Conservation (phyloP, 2,113 vertebrate species). For the Procavia capensis region DNA sequence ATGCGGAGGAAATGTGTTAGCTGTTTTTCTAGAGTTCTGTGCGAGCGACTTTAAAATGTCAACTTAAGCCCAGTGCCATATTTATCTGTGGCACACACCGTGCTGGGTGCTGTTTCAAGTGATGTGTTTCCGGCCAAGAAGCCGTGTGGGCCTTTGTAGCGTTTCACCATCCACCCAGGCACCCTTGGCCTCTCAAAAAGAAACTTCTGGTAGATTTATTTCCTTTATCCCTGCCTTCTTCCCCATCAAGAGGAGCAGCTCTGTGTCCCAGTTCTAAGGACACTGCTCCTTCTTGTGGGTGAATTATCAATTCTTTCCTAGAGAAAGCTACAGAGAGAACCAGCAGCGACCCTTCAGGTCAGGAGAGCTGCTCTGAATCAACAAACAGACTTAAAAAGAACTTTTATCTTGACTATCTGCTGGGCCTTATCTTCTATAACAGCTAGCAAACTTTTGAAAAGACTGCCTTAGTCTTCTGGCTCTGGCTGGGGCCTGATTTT, state of each 20-base stretch:
- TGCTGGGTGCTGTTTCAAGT: not conserved
- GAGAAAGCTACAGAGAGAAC: slow-evolving; percentile 20
- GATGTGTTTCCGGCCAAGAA: not conserved
- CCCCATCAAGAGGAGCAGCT: not conserved
- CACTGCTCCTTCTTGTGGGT: slow-evolving; percentile 23
- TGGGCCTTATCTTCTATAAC: not conserved
- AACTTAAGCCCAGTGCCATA: not conserved
- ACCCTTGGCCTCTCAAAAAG: slow-evolving; percentile 49
- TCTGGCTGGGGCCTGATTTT: not conserved
- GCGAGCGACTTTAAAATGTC: not conserved
- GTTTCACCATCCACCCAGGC: not conserved
- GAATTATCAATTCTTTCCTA: slow-evolving; percentile 37
- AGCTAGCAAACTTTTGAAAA: slow-evolving; percentile 29
- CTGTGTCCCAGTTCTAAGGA: not conserved
- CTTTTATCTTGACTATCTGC: slow-evolving; percentile 44
- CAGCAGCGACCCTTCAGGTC: not conserved
- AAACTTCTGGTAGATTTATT: slow-evolving; percentile 1
- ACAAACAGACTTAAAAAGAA: slow-evolving; percentile 47
- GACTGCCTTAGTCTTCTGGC: slow-evolving; percentile 25
- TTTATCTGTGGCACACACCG: not conserved
- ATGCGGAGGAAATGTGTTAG: not conserved
- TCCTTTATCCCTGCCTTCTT: not conserved
- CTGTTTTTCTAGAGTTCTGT: not conserved
- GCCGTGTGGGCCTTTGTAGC: not conserved
- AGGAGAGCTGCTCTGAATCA: slow-evolving; percentile 30